A percentile compares a stretch with the other conserved stretches of the same genome.
phyloP scores from a whole-genome alignment of 2,113 vertebrate species.

The Cyphomyrus discorhynchus region DNA sequence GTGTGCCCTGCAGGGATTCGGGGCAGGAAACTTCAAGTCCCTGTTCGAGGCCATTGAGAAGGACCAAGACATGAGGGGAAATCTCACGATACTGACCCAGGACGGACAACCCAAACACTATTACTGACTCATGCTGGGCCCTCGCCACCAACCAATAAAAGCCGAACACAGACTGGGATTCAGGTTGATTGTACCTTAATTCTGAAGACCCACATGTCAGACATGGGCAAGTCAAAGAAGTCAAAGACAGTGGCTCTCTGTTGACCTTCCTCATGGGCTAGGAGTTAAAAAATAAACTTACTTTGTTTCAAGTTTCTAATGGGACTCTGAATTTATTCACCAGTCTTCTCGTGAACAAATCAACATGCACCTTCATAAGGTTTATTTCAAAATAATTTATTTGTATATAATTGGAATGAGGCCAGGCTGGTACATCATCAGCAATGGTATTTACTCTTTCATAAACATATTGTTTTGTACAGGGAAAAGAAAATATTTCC shows the following conservation, averaged over 20 bases:
- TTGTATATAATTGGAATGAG: conserved; percentile 70
- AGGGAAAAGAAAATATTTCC: conserved; percentile 59
- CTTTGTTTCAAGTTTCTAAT: not conserved
- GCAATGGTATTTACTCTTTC: conserved; percentile 57
- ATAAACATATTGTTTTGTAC: conserved; percentile 61
- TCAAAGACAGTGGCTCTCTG: not conserved
- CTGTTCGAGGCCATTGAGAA: conserved; percentile 75
- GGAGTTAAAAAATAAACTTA: not conserved
- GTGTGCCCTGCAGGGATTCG: conserved; percentile 63
- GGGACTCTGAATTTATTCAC: not conserved
- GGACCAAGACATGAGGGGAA: conserved; percentile 71
- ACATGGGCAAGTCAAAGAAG: not conserved
- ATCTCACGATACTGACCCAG: conserved; percentile 59
- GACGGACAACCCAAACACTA: conserved; percentile 47
- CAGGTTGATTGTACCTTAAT: not conserved
- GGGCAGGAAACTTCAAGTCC: conserved; percentile 75
- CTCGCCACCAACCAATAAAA: not conserved
- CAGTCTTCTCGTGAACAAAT: not conserved
- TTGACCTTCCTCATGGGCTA: not conserved
- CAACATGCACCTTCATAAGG: not conserved
- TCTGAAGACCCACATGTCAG: not conserved
- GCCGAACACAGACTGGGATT: not conserved
- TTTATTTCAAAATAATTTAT: conserved; percentile 73
- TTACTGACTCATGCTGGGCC: conserved; percentile 41
- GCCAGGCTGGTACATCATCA: conserved; percentile 62